These are phyloP conservation scores for Charina bottae DNA, from an alignment of 2,113 vertebrate species.

Conservation along the genomic window DNA sequence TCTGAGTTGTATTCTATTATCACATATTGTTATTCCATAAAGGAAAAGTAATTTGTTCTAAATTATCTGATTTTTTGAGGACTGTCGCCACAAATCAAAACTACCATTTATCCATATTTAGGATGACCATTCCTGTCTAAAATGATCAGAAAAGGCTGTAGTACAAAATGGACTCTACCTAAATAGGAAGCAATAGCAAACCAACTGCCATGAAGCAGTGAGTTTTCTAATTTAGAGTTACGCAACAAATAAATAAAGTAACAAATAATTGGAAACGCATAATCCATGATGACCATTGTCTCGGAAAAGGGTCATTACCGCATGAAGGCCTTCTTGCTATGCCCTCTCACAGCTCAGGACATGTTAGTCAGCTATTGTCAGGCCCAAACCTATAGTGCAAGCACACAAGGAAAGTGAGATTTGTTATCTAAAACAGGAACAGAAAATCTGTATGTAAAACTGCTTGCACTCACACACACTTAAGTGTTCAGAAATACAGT, in stretches of 20 bases:
- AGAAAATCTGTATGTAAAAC: conserved; percentile 93
- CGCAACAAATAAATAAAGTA: conserved; percentile 85
- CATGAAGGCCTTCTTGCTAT: conserved; percentile 84
- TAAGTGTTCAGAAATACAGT: conserved; percentile 98
- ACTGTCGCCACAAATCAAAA: conserved; percentile 62
- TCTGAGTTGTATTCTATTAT: conserved; percentile 57
- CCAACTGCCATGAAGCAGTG: conserved; percentile 87
- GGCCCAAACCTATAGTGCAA: conserved; percentile 90
- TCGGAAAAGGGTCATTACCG: conserved; percentile 88
- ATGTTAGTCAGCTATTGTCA: conserved; percentile 91
- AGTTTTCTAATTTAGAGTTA: conserved; percentile 83
- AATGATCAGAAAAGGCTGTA: conserved; percentile 72
- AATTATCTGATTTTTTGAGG: conserved; percentile 65
- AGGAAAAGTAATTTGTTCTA: conserved; percentile 54
- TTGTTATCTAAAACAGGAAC: conserved; percentile 88
- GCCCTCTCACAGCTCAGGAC: conserved; percentile 88
- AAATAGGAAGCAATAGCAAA: conserved; percentile 85
- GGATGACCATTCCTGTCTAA: conserved; percentile 70
- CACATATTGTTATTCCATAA: conserved; percentile 62
- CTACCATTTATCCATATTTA: conserved; percentile 66
- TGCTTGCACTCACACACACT: conserved; percentile 99
- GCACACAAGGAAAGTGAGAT: conserved; percentile 87
- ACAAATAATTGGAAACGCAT: conserved; percentile 86
- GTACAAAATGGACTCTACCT: conserved; percentile 77
- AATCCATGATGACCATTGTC: conserved; percentile 86